Base-by-base conservation (phyloP, 2,113 vertebrate species). In the Murina feae region DNA sequence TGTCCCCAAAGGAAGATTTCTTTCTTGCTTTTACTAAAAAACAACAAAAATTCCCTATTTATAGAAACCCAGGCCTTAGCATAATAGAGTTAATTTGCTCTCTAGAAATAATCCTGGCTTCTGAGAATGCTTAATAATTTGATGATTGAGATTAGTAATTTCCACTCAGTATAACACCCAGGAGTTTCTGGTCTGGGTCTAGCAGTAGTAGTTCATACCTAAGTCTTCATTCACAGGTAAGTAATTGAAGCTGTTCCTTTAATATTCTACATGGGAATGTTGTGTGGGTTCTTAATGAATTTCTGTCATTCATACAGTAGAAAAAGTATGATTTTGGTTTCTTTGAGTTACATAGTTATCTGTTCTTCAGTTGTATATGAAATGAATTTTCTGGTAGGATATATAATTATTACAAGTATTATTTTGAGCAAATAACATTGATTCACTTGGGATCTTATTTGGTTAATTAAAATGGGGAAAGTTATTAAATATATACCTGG, bases 1-100 rank as follows among this genome's bases (percentile, higher is more conserved):
- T 89, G 21, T 90, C 87, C 25, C 79, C 32, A 93, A 80, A 83
- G 87, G n/a, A 93, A 44, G 11, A 35, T 80, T 91, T 66, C 32
- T 51, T 85, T 55, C 68, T 86, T 94, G 71, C 20, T 86, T 85
- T 92, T 68, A 71, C 72, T 47, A 66, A 90, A 93, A 86, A 92
- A 23, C 8, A 74, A 14, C 51, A 53, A 42, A 42, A 60, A 79
- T 93, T 88, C 25, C 12, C 58, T 86, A 93, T 91, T 89, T 79
- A 37, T 66, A 58, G 71, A 68, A 84, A 90, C 60, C 23, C 16
- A 93, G 65, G 39, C 32, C 47, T 84, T 93, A 72, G 58, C 68
- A 60, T 91, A 42, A 51, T 65, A 89, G 25, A 69, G 82, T 66
- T 86, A 88, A 63, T 85, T 58, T 91, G 37, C 47, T 82, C 1